These are phyloP conservation scores for Zoanthus solanderi DNA, from an alignment of 92 coral and sea anemone genomes.

Conservation along the genomic window DNA sequence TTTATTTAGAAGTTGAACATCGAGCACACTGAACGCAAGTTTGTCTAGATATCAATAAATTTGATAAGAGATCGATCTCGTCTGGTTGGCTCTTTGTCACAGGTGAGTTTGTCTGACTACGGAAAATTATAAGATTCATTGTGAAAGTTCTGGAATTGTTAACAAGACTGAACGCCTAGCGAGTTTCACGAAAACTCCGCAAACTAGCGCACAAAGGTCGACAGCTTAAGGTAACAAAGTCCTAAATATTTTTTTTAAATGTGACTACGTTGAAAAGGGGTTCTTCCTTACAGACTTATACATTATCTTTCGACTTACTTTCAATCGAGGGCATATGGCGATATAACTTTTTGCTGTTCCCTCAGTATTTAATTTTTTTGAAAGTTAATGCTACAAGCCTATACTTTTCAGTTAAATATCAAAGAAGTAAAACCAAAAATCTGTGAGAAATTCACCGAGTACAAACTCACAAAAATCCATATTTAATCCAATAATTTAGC, in stretches of 20 bases:
- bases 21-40: neutral
- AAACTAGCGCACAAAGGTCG: neutral
- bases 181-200: neutral
- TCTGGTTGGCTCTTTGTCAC: neutral
- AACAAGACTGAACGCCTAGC: neutral
- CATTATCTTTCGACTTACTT: neutral
- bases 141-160: neutral
- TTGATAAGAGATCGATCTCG: conserved; percentile 26
- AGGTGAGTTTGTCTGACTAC: neutral
- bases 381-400: too few relatives aligned
- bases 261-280: neutral
- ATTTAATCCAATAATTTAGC: neutral
- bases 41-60: conserved; percentile 15
- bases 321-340: too few relatives aligned
- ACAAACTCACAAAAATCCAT: neutral
- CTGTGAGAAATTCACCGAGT: too few relatives aligned
- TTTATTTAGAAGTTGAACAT: conserved; percentile 14
- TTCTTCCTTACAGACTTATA: neutral
- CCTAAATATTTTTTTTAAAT: neutral
- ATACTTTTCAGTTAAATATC: neutral
- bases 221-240: neutral
- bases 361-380: too few relatives aligned
- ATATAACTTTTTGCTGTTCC: too few relatives aligned
- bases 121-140: neutral
- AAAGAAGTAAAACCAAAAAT: neutral